Percentiles rank a stretch among this genome's conserved stretches.
Evolutionary conservation across 2,113 vertebrate species (phyloP).

Genomic region (Tyto alba): DNA sequence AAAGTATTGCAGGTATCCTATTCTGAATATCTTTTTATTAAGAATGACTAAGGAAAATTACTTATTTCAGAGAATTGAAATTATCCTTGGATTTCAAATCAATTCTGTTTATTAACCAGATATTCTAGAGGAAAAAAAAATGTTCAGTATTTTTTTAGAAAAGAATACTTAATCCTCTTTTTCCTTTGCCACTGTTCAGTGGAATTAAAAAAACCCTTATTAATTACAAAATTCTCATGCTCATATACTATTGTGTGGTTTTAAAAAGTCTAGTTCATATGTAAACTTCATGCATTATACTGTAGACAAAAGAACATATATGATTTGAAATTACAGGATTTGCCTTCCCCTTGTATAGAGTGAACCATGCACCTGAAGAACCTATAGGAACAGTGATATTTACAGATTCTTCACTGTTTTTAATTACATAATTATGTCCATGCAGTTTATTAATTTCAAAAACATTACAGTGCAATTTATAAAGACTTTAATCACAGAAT

Average conservation of each 20-base stretch:
- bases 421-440: background rate
- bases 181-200: background rate
- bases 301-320: background rate
- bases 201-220: background rate
- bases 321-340: background rate
- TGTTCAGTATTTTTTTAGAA: background rate
- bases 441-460: background rate
- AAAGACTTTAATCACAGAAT: background rate
- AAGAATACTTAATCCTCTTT: background rate
- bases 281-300: background rate
- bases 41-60: background rate
- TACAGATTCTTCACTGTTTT: background rate
- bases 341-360: background rate
- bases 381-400: background rate
- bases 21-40: background rate
- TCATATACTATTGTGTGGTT: background rate
- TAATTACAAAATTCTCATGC: background rate
- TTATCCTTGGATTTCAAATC: background rate
- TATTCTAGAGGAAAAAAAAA: background rate
- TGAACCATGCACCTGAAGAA: background rate
- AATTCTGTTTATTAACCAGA: background rate
- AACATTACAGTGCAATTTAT: background rate
- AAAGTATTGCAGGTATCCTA: background rate
- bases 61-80: background rate
- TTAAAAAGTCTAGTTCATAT: background rate